Base-by-base conservation (phyloP, 2,113 vertebrate genomes). In the Phalacrocorax pelagicus region DNA sequence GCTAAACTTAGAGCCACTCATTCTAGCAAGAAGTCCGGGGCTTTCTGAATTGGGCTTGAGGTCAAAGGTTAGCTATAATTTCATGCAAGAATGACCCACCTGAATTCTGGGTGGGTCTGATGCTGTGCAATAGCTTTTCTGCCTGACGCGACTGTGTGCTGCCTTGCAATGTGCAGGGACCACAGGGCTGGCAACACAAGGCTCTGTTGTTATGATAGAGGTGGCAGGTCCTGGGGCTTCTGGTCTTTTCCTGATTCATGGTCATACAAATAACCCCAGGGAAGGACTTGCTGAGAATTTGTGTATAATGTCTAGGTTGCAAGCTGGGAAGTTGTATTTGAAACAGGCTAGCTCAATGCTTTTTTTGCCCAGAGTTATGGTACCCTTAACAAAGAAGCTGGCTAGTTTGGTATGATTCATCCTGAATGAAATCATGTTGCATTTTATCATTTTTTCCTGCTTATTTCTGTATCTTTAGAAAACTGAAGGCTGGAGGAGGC, bases 11-110 rank as follows among this genome's bases (percentile, higher is more conserved):
- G 52, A 79, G 6, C 3, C 10, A 22, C 5, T 10, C 44, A 44
- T 46, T 72, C 38, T 34, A 74, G 32, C 1, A 3, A 84, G 69
- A 95, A 74, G 63, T 67, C 55, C n/a, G 74, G 42, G 11, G 23
- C 57, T 87, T 87, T 93, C 69, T 71, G 55, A 74, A 85, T 14
- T 38, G 19, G 61, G 15, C 22, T 84, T 34, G 51, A 65, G 91
- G 72, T 70, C 67, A 89, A 94, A 89, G 94, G 51, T 87, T 62
- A 71, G 15, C 59, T 78, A 72, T 58, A 85, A 87, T 91, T 91
- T 87, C 87, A 90, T 4, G 29, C 71, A 83, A 59, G 71, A 86
- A 86, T 0, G 1, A 69, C 46, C 40, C 18, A 36, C 30, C 54
- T 77, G 75, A 92, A 95, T 81, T 52, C 55, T 58, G 71, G 34